These are phyloP conservation scores for Oncorhynchus keta DNA, from an alignment of 2,113 vertebrate species.

Conservation along the genomic window DNA sequence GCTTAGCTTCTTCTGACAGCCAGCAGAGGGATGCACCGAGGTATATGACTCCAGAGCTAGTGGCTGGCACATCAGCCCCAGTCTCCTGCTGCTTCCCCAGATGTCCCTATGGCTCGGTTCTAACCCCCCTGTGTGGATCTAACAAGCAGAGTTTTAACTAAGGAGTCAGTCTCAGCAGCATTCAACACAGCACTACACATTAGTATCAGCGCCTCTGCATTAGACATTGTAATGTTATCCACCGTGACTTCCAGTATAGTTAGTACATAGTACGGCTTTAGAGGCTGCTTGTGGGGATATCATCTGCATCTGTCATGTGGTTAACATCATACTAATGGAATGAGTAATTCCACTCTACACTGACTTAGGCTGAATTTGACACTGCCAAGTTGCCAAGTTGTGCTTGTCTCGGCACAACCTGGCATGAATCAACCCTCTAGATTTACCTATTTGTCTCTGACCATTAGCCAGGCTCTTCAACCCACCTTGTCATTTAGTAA, in stretches of 20 bases:
- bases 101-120: constrained; percentile 25
- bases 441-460: too few species aligned
- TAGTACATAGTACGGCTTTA: too few species aligned
- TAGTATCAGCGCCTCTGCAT: not conserved
- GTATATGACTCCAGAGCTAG: not conserved
- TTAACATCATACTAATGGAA: too few species aligned
- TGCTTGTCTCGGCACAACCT: not conserved
- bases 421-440: too few species aligned
- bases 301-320: too few species aligned
- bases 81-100: constrained; percentile 29
- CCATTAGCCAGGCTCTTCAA: too few species aligned
- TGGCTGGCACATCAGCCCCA: not conserved
- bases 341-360: too few species aligned
- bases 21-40: not conserved
- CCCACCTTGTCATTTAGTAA: too few species aligned
- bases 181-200: not conserved
- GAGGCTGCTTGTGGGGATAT: too few species aligned
- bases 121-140: constrained; percentile 19
- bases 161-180: constrained; percentile 39
- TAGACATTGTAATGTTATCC: too few species aligned
- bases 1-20: not conserved
- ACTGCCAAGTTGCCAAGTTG: not conserved
- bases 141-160: constrained; percentile 49
- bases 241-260: too few species aligned
- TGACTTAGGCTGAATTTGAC: not conserved